A percentile compares a stretch with the other conserved stretches of the same genome.
Evolutionary conservation across 2,888 invertebrate species (phyloP).

Genomic region (Tricholauxania praeusta): DNA sequence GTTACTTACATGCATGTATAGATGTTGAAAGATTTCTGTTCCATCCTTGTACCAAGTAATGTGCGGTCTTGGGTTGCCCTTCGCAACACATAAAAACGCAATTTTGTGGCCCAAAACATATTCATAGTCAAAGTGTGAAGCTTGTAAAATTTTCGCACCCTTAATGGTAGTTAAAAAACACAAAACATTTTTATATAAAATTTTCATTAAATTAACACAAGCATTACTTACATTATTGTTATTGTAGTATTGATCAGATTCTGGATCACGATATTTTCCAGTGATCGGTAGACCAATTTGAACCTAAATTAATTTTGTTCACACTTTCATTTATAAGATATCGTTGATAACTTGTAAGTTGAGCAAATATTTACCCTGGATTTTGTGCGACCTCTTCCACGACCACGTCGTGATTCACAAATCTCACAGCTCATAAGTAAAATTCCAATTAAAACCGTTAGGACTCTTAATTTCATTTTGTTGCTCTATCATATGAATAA

Average conservation of each 20-base stretch:
- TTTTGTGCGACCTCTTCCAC: slow-evolving; percentile 79
- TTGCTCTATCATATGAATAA: neutral
- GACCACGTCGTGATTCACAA: slow-evolving; percentile 75
- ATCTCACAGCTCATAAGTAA: slow-evolving; percentile 65
- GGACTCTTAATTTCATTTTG: slow-evolving; percentile 60
- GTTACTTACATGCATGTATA: slow-evolving; percentile 83
- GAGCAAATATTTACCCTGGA: slow-evolving; percentile 72
- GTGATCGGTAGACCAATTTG: slow-evolving; percentile 90
- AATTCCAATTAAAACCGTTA: slow-evolving; percentile 60
- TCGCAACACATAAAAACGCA: slow-evolving; percentile 90
- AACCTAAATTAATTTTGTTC: slow-evolving; percentile 68
- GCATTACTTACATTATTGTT: slow-evolving; percentile 76
- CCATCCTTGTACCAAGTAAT: slow-evolving; percentile 98
- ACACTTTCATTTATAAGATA: too few species aligned
- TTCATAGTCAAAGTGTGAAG: slow-evolving; percentile 94
- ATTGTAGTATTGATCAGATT: slow-evolving; percentile 91
- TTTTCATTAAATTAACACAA: neutral
- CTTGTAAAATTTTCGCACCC: slow-evolving; percentile 90
- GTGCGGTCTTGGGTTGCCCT: slow-evolving; percentile 89
- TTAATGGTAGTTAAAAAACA: slow-evolving; percentile 62
- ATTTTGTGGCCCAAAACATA: slow-evolving; percentile 95
- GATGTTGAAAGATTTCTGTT: slow-evolving; percentile 90
- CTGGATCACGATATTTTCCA: slow-evolving; percentile 89
- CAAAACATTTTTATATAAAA: neutral
- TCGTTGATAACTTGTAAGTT: neutral